Base-by-base conservation (phyloP, 2,797 vertebrate genomes). In the Otus scops region DNA sequence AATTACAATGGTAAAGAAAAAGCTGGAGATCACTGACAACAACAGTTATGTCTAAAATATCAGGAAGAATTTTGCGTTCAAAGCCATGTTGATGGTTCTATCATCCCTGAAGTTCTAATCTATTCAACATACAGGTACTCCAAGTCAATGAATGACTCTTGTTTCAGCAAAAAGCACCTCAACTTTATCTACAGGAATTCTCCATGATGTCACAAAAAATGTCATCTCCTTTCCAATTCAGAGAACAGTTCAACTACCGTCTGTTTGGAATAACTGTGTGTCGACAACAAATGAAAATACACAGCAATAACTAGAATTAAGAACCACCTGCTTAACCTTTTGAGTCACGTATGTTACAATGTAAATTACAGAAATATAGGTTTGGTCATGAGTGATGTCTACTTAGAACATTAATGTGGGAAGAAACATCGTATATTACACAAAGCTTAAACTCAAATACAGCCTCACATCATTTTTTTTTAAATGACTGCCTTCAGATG, bases 331-430 rank as follows among this genome's bases (percentile, higher is more conserved):
- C 41, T 67, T 41, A 51, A 39, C 38, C 17, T 47, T 53, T 41
- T 1, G 1, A 51, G 59, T 30, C 15, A 27, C 0, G 0, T 11
- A 39, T 15, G 8, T 21, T 57, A 34, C 48, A n/a, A 63, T 26
- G 23, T 22, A 26, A 59, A 30, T 10, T 54, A 70, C 45, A 38
- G 21, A 53, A 43, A 59, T 11, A 69, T 2, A 26, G 30, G 41
- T 39, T 54, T 43, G 15, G 27, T 53, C 45, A 21, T 11, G 15
- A 78, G 11, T 48, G 28, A 36, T 22, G 51, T 24, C 74, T 65
- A 18, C 26, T 87, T 30, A 30, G 21, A 81, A 54, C 11, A 51
- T 18, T 19, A 13, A 13, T 24, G 60, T 69, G 39, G 41, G 30
- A 83, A 63, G 24, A 73, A 32, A 1, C 20, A 17, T 5, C 1